A percentile compares a stretch with the other conserved stretches of the same genome.
Conservation (phyloP, 2,888 invertebrate genomes). For the Deilephila porcellus region DNA sequence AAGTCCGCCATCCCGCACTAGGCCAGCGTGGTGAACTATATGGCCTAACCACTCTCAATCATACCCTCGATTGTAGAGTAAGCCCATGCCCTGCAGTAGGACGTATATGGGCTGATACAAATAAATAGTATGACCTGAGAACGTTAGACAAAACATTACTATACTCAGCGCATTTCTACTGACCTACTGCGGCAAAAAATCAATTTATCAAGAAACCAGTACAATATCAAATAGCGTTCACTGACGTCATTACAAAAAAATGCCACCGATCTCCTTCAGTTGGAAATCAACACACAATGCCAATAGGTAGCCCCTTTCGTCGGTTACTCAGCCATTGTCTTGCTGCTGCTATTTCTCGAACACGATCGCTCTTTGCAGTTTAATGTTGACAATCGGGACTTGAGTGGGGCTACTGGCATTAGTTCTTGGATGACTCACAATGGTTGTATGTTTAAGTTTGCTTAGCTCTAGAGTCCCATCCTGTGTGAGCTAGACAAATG, state of each 20-base stretch:
- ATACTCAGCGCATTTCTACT: not conserved
- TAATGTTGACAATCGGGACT: slow-evolving; percentile 6
- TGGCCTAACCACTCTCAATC: no score
- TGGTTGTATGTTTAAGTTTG: not conserved
- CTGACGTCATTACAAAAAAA: slow-evolving; percentile 26
- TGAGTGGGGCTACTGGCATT: not conserved
- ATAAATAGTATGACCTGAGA: no score
- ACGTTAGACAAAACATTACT: no score
- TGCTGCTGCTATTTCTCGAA: slow-evolving; percentile 23
- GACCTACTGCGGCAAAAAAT: not conserved
- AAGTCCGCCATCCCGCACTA: no score
- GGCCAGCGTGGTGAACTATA: no score
- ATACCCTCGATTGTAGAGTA: no score
- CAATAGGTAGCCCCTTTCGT: slow-evolving; percentile 24
- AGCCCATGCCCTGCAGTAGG: no score
- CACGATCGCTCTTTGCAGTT: slow-evolving; percentile 14
- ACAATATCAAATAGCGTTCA: slow-evolving; percentile 1
- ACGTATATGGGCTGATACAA: no score
- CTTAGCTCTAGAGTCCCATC: not conserved
- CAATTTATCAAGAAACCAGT: not conserved
- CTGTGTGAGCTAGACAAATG: no score
- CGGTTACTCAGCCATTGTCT: slow-evolving; percentile 24
- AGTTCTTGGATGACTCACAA: slow-evolving; percentile 7
- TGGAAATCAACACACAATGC: slow-evolving; percentile 21
- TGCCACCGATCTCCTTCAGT: slow-evolving; percentile 5